Evolutionary conservation across 2,113 vertebrate genomes (phyloP).

Genomic region (Apteryx mantelli): DNA sequence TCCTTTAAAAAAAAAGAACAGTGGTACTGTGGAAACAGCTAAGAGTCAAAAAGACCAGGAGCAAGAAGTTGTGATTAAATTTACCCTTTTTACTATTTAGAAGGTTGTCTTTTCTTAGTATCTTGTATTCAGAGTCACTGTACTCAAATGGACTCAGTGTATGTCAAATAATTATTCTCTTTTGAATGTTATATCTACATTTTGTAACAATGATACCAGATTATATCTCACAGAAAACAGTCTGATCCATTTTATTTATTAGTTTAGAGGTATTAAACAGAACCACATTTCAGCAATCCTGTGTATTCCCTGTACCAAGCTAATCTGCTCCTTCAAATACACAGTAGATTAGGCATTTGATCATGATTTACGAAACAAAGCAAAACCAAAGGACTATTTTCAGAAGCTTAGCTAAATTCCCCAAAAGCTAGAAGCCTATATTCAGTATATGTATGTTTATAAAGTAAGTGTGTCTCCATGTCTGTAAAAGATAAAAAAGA

Average conservation of each 20-base stretch:
- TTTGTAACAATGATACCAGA: background rate
- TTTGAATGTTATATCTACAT: background rate
- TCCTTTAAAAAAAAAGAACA: background rate
- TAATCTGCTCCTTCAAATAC: background rate
- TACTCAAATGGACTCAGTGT: background rate
- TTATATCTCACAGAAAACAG: background rate
- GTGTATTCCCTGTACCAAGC: background rate
- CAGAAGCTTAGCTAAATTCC: background rate
- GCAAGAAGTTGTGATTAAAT: background rate
- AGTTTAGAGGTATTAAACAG: background rate
- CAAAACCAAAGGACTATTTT: background rate
- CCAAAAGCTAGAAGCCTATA: background rate
- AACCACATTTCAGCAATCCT: background rate
- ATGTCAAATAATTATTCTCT: background rate
- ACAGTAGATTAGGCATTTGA: background rate
- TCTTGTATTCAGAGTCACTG: background rate
- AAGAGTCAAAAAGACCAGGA: background rate
- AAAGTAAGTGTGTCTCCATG: background rate
- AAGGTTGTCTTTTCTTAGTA: background rate
- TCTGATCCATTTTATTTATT: background rate
- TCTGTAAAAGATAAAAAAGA: background rate
- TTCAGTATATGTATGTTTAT: background rate
- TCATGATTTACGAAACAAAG: background rate
- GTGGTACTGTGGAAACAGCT: background rate
- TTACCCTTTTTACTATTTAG: background rate